Conservation (phyloP, 2,888 invertebrate genomes). For the Pseudeuparius sepicola region DNA sequence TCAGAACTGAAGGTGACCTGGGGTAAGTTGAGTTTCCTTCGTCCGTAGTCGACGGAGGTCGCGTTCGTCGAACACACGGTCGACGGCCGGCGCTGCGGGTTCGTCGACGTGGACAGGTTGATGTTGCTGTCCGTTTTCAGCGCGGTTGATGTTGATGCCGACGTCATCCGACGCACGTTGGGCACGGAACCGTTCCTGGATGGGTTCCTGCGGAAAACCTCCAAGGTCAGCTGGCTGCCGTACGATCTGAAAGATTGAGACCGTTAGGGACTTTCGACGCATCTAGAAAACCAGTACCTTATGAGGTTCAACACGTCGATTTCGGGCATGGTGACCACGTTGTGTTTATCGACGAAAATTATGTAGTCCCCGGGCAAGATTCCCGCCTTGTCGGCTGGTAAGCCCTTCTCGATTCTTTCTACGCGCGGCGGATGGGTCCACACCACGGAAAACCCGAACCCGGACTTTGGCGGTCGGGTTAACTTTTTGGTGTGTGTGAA, state of each 20-base stretch:
- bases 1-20: constrained; percentile 83
- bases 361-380: constrained; percentile 77
- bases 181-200: constrained; percentile 38
- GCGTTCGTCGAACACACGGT: constrained; percentile 63
- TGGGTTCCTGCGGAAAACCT: constrained; percentile 57
- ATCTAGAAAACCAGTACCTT: constrained; percentile 45
- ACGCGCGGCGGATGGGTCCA: constrained; percentile 84
- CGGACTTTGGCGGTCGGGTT: constrained; percentile 40
- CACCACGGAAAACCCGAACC: constrained; percentile 78
- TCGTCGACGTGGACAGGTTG: constrained; percentile 26
- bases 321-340: constrained; percentile 75
- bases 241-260: constrained; percentile 49
- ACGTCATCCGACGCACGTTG: constrained; percentile 25
- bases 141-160: constrained; percentile 28
- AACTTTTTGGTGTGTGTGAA: constrained; percentile 68
- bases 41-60: constrained; percentile 37
- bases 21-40: constrained; percentile 60
- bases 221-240: constrained; percentile 58
- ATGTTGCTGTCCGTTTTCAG: constrained; percentile 26
- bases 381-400: constrained; percentile 76
- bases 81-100: constrained; percentile 45
- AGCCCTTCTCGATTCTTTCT: constrained; percentile 70
- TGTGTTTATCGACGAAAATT: constrained; percentile 78
- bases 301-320: constrained; percentile 54
- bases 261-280: constrained; percentile 52